phyloP scores from a whole-genome alignment of 2,888 invertebrate genomes.

The Spisula solida region DNA sequence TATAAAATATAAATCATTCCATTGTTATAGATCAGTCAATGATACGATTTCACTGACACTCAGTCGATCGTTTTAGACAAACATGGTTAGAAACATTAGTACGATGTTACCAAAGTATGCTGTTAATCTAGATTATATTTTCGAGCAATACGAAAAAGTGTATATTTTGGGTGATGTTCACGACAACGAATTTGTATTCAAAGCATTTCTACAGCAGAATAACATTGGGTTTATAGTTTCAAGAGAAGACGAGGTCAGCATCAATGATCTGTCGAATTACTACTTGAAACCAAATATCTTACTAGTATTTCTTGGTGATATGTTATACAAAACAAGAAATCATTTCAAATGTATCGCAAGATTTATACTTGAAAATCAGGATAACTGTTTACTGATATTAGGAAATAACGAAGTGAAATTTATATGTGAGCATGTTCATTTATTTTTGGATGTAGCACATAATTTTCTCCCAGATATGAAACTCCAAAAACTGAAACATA shows the following conservation, averaged over 20 bases:
- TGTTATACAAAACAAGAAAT: conserved; percentile 23
- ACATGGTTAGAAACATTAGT: not conserved
- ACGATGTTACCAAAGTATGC: conserved; percentile 17
- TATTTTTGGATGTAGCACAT: not conserved
- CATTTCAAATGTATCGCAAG: conserved; percentile 34
- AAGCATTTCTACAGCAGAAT: not conserved
- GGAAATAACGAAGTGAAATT: conserved; percentile 44
- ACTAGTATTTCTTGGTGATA: conserved; percentile 29
- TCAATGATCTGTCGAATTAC: conserved; percentile 15
- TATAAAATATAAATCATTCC: not conserved
- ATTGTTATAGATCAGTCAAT: not conserved
- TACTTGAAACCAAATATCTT: conserved; percentile 13
- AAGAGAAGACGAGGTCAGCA: not conserved
- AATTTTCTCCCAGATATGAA: not conserved
- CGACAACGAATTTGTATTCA: conserved; percentile 31
- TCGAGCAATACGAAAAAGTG: conserved; percentile 1
- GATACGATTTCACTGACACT: not conserved
- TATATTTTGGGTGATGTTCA: conserved; percentile 31
- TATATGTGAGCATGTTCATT: conserved; percentile 18
- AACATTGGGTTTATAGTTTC: conserved; percentile 5
- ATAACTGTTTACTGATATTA: conserved; percentile 27
- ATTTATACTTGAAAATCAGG: conserved; percentile 25
- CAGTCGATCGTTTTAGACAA: not conserved
- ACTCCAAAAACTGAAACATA: not conserved
- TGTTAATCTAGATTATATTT: not conserved